These are phyloP conservation scores for Tortricodes alternella DNA, from an alignment of 2,888 invertebrate species.

Conservation along the genomic window DNA sequence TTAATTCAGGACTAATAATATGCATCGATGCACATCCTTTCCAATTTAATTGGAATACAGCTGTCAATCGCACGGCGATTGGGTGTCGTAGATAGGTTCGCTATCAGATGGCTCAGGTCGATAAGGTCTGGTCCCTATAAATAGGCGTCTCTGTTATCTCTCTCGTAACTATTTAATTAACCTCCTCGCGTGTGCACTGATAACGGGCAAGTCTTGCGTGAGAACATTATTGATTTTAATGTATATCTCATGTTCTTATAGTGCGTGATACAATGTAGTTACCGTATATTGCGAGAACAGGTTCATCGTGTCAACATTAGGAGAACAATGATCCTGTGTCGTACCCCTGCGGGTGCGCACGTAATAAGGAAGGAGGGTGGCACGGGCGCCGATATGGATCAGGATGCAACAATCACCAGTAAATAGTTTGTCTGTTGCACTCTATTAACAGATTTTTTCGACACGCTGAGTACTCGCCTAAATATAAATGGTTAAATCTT, in stretches of 20 bases:
- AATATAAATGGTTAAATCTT: too few relatives aligned
- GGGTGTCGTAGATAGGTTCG: slow-evolving; percentile 55
- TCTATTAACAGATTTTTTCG: slow-evolving; percentile 14
- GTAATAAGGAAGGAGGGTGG: slow-evolving; percentile 78
- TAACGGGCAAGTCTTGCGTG: slow-evolving; percentile 64
- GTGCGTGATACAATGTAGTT: slow-evolving; percentile 10
- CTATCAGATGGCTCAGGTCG: slow-evolving; percentile 69
- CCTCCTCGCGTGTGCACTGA: slow-evolving; percentile 66
- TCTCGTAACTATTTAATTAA: slow-evolving; percentile 77
- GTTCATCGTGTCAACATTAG: slow-evolving; percentile 20
- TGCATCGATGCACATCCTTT: slow-evolving; percentile 8
- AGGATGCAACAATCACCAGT: slow-evolving; percentile 70
- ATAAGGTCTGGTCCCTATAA: slow-evolving; percentile 66
- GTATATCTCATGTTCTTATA: slow-evolving; percentile 33
- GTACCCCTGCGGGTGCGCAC: slow-evolving; percentile 27
- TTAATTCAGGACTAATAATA: too few relatives aligned
- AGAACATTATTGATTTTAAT: slow-evolving; percentile 52
- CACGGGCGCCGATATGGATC: slow-evolving; percentile 58
- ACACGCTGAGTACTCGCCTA: too few relatives aligned
- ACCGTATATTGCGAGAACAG: slow-evolving; percentile 17
- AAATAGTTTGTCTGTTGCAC: slow-evolving; percentile 28
- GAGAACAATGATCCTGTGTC: slow-evolving; percentile 28
- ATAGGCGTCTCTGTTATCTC: slow-evolving; percentile 70
- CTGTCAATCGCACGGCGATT: slow-evolving; percentile 40
- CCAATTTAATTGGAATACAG: slow-evolving; percentile 27